These are phyloP conservation scores for Rhinolophus sinicus DNA, from an alignment of 2,113 vertebrate species.

Conservation along the genomic window DNA sequence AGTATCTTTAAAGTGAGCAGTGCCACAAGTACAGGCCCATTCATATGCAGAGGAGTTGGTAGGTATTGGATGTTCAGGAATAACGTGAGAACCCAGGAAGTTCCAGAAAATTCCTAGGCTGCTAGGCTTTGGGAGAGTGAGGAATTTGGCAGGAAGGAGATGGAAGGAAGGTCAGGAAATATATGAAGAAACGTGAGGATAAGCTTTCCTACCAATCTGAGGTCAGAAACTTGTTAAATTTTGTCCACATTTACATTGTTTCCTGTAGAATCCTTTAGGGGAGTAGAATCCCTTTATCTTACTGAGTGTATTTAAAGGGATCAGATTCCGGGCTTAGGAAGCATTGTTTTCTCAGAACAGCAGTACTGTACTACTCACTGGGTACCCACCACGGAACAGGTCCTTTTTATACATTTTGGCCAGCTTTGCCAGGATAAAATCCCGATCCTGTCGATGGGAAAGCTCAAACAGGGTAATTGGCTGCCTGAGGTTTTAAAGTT, in stretches of 20 bases:
- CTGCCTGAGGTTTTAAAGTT: conserved; percentile 2
- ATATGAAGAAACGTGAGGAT: neutral
- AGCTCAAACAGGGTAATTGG: neutral
- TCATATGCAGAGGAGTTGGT: neutral
- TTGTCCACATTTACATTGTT: neutral
- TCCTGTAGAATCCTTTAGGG: neutral
- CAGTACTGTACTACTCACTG: neutral
- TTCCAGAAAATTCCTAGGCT: neutral
- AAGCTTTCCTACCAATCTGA: neutral
- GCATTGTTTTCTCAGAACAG: neutral
- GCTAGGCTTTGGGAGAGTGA: neutral
- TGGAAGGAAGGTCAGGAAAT: neutral
- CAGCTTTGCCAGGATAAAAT: neutral
- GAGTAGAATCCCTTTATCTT: neutral
- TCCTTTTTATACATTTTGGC: neutral
- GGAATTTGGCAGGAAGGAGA: neutral
- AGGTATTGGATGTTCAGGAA: neutral
- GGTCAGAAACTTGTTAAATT: neutral
- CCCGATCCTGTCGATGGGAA: neutral
- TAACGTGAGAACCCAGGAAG: neutral
- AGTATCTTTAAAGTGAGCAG: neutral
- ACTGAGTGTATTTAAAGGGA: conserved; percentile 8
- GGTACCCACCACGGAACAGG: no score
- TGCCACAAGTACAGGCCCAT: neutral
- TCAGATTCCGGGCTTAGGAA: neutral